Evolutionary conservation across 2,113 vertebrate species (phyloP).

Genomic region (Stomatorhinus ivindoensis): DNA sequence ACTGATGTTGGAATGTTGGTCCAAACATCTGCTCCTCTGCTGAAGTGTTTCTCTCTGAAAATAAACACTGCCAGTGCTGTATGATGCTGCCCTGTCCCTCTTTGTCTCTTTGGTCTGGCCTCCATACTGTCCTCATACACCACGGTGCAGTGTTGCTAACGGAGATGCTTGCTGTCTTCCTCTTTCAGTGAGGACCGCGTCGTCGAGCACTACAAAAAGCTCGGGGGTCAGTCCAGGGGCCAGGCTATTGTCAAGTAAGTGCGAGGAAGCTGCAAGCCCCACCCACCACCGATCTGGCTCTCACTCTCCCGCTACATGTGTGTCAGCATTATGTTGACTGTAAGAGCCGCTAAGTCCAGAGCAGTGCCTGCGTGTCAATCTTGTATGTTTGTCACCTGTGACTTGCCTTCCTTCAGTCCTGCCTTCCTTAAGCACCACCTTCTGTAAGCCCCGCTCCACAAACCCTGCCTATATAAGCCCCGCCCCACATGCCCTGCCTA

Average conservation of each 20-base stretch:
- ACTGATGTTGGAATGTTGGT: background rate
- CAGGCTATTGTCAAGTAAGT: constrained; percentile 97
- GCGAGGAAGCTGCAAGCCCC: background rate
- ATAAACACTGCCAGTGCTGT: background rate
- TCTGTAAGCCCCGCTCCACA: background rate
- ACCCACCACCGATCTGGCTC: background rate
- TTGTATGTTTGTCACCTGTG: background rate
- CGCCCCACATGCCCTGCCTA: background rate
- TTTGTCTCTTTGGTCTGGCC: background rate
- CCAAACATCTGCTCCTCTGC: background rate
- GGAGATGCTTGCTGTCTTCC: background rate
- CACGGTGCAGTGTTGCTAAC: background rate
- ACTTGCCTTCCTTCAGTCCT: background rate
- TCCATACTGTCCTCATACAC: background rate
- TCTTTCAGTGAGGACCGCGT: constrained; percentile 87
- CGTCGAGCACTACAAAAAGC: constrained; percentile 88
- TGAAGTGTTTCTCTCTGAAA: background rate
- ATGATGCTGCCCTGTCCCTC: background rate
- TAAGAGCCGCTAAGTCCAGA: background rate
- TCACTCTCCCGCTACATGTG: background rate
- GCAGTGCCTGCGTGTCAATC: background rate
- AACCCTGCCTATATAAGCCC: background rate
- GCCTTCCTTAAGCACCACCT: background rate
- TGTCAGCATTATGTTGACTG: background rate
- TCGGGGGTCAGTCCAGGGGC: constrained; percentile 87